phyloP scores from a whole-genome alignment of 2,797 vertebrate species.

The Cichlasoma orientale region DNA sequence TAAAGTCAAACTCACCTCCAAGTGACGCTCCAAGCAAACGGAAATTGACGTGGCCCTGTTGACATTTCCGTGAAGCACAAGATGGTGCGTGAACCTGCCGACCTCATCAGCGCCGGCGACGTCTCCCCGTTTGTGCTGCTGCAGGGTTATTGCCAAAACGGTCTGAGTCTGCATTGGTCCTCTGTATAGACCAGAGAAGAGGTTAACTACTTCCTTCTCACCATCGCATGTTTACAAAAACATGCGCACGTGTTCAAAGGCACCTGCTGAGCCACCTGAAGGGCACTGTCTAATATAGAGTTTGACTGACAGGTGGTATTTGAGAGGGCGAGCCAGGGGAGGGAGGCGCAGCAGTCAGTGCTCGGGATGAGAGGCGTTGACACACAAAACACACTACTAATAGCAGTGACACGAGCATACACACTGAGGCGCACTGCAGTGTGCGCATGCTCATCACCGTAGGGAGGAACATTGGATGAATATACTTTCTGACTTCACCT shows the following conservation, averaged over 20 bases:
- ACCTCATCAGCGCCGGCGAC: background rate
- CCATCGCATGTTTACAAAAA: conserved; percentile 14
- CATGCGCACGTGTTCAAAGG: background rate
- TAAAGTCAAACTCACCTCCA: background rate
- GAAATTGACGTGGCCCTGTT: conserved; percentile 4
- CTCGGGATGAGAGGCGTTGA: background rate
- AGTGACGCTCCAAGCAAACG: background rate
- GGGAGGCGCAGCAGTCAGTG: background rate
- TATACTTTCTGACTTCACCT: background rate
- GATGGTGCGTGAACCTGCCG: background rate
- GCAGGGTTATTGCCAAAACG: background rate
- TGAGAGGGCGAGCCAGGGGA: conserved; percentile 9
- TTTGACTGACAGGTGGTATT: conserved; percentile 49
- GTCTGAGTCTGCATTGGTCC: background rate
- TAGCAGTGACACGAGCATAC: background rate
- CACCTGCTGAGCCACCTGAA: conserved; percentile 16
- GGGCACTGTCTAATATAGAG: conserved; percentile 17
- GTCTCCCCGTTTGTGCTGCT: background rate
- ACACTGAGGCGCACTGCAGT: background rate
- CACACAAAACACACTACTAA: conserved; percentile 2
- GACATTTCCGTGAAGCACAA: conserved; percentile 10
- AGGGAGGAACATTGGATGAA: background rate
- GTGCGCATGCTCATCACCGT: background rate
- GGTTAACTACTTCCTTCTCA: conserved; percentile 13
- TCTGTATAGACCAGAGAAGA: background rate